Conservation (phyloP, 2,113 vertebrate genomes). For the Columbina picui region DNA sequence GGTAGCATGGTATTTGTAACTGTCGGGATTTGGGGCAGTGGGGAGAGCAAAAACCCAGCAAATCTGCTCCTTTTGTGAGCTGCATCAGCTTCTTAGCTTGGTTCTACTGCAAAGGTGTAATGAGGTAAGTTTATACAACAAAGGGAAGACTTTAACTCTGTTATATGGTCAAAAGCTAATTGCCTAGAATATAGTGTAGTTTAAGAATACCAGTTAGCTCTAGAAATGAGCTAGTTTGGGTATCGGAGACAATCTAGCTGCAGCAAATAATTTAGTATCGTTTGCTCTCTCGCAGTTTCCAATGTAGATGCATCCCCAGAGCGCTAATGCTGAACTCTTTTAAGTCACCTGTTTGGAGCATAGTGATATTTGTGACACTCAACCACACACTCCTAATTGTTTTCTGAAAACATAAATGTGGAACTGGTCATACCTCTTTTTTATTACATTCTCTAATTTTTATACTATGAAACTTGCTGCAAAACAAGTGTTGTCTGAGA, state of each 20-base stretch:
- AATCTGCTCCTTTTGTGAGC: neutral
- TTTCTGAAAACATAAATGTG: neutral
- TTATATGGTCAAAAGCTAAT: neutral
- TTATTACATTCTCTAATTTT: neutral
- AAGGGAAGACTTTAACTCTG: neutral
- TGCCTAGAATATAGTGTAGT: neutral
- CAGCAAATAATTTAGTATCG: neutral
- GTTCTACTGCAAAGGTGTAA: neutral
- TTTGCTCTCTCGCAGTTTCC: neutral
- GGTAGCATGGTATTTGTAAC: neutral
- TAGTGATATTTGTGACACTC: neutral
- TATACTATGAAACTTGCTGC: neutral
- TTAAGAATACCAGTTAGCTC: neutral
- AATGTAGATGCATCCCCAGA: accelerated
- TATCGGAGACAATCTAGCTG: neutral
- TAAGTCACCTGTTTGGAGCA: neutral
- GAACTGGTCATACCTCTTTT: neutral
- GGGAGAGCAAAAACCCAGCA: neutral
- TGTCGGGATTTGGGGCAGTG: neutral
- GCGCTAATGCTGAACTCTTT: neutral
- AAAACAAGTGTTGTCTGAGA: neutral
- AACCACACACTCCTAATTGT: neutral
- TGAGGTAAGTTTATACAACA: slow-evolving; percentile 3
- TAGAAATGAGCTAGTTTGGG: neutral
- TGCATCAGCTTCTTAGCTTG: neutral